A percentile compares a stretch with the other conserved stretches of the same genome.
Evolutionary conservation across 2,888 invertebrate genomes (phyloP).

Genomic region (Leistus spinibarbis): DNA sequence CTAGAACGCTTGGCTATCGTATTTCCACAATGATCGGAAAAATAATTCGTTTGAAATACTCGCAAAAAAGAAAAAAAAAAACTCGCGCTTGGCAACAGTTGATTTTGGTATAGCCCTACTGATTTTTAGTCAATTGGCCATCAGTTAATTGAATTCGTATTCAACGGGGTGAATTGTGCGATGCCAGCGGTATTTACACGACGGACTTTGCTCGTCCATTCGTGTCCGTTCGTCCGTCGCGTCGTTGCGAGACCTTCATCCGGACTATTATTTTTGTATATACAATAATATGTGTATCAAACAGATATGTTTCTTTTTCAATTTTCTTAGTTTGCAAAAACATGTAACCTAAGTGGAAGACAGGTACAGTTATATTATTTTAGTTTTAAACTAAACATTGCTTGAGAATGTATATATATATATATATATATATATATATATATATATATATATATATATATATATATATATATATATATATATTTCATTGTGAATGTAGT

Average conservation of each 20-base stretch:
- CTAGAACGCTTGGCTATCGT: not conserved
- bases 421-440: too few species aligned
- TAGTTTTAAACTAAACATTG: too few species aligned
- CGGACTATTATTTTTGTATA: too few species aligned
- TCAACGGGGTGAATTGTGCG: constrained; percentile 15
- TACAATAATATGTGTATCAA: too few species aligned
- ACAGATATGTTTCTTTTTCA: too few species aligned
- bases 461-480: too few species aligned
- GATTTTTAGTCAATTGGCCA: constrained; percentile 37
- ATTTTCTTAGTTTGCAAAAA: not conserved
- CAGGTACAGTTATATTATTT: too few species aligned
- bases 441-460: too few species aligned
- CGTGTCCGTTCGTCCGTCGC: not conserved
- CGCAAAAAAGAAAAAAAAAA: not conserved
- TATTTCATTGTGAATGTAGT: too few species aligned
- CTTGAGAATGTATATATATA: too few species aligned
- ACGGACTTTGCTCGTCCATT: constrained; percentile 15
- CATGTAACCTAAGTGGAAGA: too few species aligned
- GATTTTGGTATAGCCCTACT: constrained; percentile 1
- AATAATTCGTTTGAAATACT: not conserved
- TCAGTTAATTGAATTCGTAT: constrained; percentile 38
- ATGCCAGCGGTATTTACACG: constrained; percentile 28
- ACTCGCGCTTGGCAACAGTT: too few species aligned
- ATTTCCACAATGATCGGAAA: not conserved
- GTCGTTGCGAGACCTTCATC: not conserved